Evolutionary conservation across 2,113 vertebrate species (phyloP).

Genomic region (Pituophis catenifer): DNA sequence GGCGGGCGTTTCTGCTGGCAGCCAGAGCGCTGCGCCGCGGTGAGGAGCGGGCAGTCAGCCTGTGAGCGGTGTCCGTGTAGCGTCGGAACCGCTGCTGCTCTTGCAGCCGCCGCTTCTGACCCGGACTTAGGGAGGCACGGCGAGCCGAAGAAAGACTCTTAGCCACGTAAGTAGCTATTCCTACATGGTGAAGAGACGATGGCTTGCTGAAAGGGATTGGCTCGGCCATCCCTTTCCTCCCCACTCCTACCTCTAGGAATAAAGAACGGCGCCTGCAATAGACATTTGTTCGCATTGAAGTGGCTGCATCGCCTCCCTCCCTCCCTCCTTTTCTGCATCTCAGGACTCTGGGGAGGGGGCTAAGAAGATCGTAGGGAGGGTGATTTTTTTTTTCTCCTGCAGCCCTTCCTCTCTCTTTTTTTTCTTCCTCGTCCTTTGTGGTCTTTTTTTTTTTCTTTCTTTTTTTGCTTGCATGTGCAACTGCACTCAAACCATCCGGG

Average conservation of each 20-base stretch:
- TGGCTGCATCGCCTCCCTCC: neutral
- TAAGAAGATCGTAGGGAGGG: conserved; percentile 35
- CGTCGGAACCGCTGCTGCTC: neutral
- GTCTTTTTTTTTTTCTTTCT: neutral
- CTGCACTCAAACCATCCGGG: neutral
- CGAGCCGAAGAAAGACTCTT: conserved; percentile 61
- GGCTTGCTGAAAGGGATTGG: conserved; percentile 82
- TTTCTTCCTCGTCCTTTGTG: neutral
- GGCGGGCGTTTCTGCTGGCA: neutral
- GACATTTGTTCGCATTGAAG: neutral
- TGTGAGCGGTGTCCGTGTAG: conserved; percentile 33
- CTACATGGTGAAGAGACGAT: conserved; percentile 70
- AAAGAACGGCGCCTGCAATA: neutral
- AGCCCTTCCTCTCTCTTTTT: neutral
- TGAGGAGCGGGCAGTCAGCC: neutral
- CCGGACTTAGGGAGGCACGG: conserved; percentile 17
- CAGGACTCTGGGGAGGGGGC: conserved; percentile 36
- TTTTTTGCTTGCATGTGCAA: conserved; percentile 34
- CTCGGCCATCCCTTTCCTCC: conserved; percentile 69
- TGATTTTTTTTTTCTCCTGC: neutral
- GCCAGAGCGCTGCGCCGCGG: neutral
- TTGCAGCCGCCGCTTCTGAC: conserved; percentile 62
- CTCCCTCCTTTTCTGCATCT: conserved; percentile 10
- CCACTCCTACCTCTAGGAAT: conserved; percentile 10
- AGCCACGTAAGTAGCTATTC: conserved; percentile 80